Base-by-base conservation (phyloP, 1,140 invertebrate species). In the Euwallacea fornicatus region DNA sequence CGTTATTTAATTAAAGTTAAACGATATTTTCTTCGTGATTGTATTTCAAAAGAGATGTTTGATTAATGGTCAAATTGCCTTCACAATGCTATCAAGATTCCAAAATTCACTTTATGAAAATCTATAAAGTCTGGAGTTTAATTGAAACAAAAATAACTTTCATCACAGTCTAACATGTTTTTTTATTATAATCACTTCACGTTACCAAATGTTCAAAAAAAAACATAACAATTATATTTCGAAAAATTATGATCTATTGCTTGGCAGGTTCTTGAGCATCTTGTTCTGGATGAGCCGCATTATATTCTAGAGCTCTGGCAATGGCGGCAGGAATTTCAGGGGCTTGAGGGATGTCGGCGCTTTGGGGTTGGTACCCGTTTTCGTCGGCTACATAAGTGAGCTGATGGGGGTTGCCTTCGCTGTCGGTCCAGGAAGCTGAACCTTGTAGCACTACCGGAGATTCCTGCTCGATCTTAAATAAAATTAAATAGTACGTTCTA, bases 341-440 rank as follows among this genome's bases (percentile, higher is more conserved):
- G 7, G 86, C 85, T 0, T 85, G 85, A 7, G 87, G 87, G 43
- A 88, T 75, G 76, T 88, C 86, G 8, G 80, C 83, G 7, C 87
- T 87, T 2, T 83, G 79, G 60, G 86, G 83, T 9, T 80, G 81
- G 76, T 85, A 88, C n/a, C 87, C 87, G 60, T 88, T 86, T 75
- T 88, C 87, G 76, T 88, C 87, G 21, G 87, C 86, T 16, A 82
- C 83, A 74, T 87, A 88, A 42, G 80, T 80, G 0, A 86, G 63
- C 7, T 46, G 66, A 61, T 79, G 74, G 7, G 86, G 84, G 21
- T 87, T 84, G 43, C 92, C 92, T 76, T 93, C 91, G 0, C 91
- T 91, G 2, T 91, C 89, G 0, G 91, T 92, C 80, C 93, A 95
- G 65, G 89, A 88, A 73, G 87, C 92, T 33, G 86, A 87, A 55